Base-by-base conservation (phyloP, 2,888 invertebrate species). In the Elysia crispata region DNA sequence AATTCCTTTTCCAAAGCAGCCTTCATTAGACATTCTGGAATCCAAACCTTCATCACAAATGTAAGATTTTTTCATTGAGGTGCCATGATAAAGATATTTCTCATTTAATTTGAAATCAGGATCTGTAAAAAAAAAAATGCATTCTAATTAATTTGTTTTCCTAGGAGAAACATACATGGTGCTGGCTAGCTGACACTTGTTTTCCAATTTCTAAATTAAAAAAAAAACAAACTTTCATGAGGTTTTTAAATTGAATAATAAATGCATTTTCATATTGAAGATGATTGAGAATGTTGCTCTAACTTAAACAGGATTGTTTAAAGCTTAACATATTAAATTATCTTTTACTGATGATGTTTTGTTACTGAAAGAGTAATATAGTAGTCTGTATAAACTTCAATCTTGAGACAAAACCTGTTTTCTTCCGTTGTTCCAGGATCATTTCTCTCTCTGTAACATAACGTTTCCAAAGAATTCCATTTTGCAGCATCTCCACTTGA, bases 1-100 rank as follows among this genome's bases (percentile, higher is more conserved):
- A 57, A 88, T 88, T 23, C 89, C 89, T 79, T 84, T 86, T 20
- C 89, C 89, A 83, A 89, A 89, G 70, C 86, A 87, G 3, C 89
- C 89, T 83, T 84, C 83, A 33, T 86, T 83, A 67, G 88, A 87
- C 1, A 89, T 85, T 62, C 89, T 84, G 62, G 84, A 85, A 74
- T 89, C 89, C 23, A 89, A 81, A 0, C 88, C 88, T 70, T 89
- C 89, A 66, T 89, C 89, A 85, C 89, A 87, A n/a, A 89, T 78
- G 23, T 79, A 57, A 1, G 70, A 72, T 64, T 86, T 85, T 20
- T 83, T 81, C 3, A 85, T 87, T 54, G 81, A 85, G 3, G 88
- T 88, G 11, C 89, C 89, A 82, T 89, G 89, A 77, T 89, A 89
- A 66, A 89, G 77, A 72, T 87, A 87, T 11, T 81, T 81, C 23